Evolutionary conservation across 2,888 invertebrate genomes (phyloP).

Genomic region (Drosophila mayaguana): DNA sequence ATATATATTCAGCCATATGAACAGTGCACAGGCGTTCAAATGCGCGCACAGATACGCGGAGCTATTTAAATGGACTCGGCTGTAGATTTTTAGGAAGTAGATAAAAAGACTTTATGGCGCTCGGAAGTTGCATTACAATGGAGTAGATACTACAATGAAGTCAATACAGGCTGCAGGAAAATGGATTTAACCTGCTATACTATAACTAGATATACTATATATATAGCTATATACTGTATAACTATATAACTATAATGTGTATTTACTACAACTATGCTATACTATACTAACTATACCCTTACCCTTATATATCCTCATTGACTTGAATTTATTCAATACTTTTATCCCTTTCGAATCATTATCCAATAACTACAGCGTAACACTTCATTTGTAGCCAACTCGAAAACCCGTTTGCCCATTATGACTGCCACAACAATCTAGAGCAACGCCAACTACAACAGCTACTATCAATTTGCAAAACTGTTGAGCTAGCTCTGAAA

Average conservation of each 20-base stretch:
- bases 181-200: no score
- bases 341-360: no score
- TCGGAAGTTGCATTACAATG: not conserved
- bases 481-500: slow-evolving; percentile 16
- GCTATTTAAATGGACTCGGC: not conserved
- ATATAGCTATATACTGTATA: no score
- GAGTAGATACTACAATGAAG: not conserved
- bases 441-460: slow-evolving; percentile 14
- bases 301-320: not conserved
- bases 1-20: not conserved
- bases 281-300: no score
- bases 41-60: not conserved
- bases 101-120: not conserved
- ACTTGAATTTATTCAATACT: not conserved
- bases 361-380: not conserved
- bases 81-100: not conserved
- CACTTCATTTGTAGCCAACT: slow-evolving; percentile 3
- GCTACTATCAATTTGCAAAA: slow-evolving; percentile 21
- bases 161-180: not conserved
- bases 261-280: no score
- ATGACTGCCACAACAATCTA: not conserved
- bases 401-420: not conserved
- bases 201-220: no score
- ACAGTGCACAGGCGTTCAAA: not conserved
- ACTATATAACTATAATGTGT: no score